Base-by-base conservation (phyloP, 64 coral and sea anemone species). In the Dendronephthya gigantea region DNA sequence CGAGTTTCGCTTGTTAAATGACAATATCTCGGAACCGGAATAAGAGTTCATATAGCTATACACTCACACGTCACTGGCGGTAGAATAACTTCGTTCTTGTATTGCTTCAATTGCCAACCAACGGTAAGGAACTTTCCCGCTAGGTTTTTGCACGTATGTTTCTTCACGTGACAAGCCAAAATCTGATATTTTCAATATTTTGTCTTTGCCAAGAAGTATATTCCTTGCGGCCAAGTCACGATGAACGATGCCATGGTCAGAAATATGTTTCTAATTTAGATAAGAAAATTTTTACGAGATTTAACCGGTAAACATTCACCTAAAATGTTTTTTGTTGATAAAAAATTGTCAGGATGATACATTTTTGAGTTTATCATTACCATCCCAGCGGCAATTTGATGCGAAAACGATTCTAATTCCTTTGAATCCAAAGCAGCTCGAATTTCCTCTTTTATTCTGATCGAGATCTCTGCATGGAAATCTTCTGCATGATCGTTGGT, bases 61-160 rank as follows among this genome's bases (percentile, higher is more conserved):
- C 13, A 74, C 68, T 74, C 11, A 74, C 68, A 74, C 68, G 30
- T 74, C 68, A 74, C 68, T 74, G 68, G 68, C 68, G n/a, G n/a
- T n/a, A n/a, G n/a, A n/a, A n/a, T n/a, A n/a, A n/a, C n/a, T n/a
- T n/a, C n/a, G n/a, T n/a, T 27, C 68, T 74, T 19, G 14, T 25
- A 74, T 74, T 13, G 68, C 68, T 74, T 74, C 68, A 74, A 74
- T 74, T 74, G 68, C 22, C 9, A 74, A 29, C 68, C 68, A 74
- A 11, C 68, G n/a, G n/a, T 25, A 74, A 12, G 68, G 68, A 74
- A 74, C 31, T 29, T 74, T 74, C 12, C 68, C 68, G 25, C 13
- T 9, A 5, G 68, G 22, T 74, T 35, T 13, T 35, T 74, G 22
- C 14, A 74, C 25, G 32, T 74, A 74, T 2, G n/a, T n/a, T n/a